These are phyloP conservation scores for Prorops nasuta DNA, from an alignment of 1,140 invertebrate genomes.

Conservation along the genomic window DNA sequence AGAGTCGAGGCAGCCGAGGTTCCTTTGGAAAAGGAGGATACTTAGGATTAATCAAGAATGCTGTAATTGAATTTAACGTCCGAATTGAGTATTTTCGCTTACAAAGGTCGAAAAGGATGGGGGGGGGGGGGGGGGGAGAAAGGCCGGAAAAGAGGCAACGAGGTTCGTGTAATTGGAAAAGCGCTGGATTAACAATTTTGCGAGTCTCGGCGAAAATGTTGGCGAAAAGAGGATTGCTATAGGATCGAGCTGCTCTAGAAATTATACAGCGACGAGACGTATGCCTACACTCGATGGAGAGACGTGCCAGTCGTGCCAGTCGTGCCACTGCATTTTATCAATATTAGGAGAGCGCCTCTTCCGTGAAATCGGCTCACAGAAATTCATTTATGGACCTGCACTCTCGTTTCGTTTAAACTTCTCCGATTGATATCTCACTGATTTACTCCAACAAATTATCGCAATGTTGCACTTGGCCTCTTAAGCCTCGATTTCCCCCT, in stretches of 20 bases:
- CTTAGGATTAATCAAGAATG: slow-evolving; percentile 52
- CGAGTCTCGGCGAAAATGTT: slow-evolving; percentile 50
- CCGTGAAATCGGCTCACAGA: slow-evolving; percentile 31
- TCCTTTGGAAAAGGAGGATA: slow-evolving; percentile 43
- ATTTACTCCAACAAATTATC: too few relatives aligned
- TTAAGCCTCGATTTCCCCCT: too few relatives aligned
- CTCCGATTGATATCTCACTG: too few relatives aligned
- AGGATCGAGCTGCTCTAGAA: neutral
- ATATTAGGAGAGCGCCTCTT: slow-evolving; percentile 31
- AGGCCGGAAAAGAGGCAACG: slow-evolving; percentile 5
- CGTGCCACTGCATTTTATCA: slow-evolving; percentile 31
- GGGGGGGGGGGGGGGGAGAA: slow-evolving; percentile 8
- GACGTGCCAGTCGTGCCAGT: neutral
- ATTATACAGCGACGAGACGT: neutral
- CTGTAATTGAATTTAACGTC: slow-evolving; percentile 54
- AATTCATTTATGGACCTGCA: slow-evolving; percentile 37
- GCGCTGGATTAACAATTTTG: slow-evolving; percentile 56
- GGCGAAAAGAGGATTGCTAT: slow-evolving; percentile 31
- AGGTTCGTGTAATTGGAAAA: slow-evolving; percentile 48
- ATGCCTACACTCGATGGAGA: neutral
- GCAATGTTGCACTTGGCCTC: too few relatives aligned
- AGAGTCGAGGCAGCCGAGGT: slow-evolving; percentile 12
- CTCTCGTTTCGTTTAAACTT: slow-evolving; percentile 18
- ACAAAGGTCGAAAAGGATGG: slow-evolving; percentile 45
- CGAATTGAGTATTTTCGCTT: slow-evolving; percentile 55